Conservation (phyloP, 2,113 vertebrate species). For the Ailuropoda melanoleuca region DNA sequence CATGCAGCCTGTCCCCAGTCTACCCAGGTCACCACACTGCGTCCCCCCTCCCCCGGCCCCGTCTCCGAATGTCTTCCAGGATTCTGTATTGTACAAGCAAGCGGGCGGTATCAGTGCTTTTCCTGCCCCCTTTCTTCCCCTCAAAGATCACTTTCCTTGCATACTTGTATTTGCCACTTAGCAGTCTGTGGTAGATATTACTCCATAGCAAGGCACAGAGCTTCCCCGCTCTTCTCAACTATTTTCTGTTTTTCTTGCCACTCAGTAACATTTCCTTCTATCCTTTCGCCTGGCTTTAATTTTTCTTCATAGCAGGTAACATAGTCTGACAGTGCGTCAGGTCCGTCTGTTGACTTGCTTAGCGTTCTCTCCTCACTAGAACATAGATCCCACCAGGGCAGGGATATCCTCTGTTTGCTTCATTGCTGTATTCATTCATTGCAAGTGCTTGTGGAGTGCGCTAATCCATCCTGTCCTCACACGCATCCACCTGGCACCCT, state of each 20-base stretch:
- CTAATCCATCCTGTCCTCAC: not conserved
- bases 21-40: not conserved
- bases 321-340: not conserved
- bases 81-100: not conserved
- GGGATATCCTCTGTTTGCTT: not conserved
- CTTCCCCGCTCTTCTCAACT: not conserved
- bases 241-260: not conserved
- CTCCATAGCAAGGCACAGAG: not conserved
- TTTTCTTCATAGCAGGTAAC: not conserved
- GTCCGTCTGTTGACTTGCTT: not conserved
- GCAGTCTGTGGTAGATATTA: not conserved
- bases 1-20: not conserved
- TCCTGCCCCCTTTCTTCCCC: not conserved
- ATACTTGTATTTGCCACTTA: not conserved
- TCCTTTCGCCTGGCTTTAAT: not conserved
- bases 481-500: accelerated
- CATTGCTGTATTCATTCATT: too few species aligned
- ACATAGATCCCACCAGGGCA: not conserved
- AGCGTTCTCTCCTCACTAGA: not conserved
- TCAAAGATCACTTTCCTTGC: not conserved
- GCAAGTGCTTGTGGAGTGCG: not conserved
- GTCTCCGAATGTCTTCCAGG: not conserved
- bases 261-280: not conserved
- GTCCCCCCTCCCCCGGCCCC: too few species aligned
- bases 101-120: not conserved